Percentiles rank a stretch among this genome's conserved stretches.
phyloP scores from a whole-genome alignment of 1,140 invertebrate species.

The Temnothorax longispinosus region DNA sequence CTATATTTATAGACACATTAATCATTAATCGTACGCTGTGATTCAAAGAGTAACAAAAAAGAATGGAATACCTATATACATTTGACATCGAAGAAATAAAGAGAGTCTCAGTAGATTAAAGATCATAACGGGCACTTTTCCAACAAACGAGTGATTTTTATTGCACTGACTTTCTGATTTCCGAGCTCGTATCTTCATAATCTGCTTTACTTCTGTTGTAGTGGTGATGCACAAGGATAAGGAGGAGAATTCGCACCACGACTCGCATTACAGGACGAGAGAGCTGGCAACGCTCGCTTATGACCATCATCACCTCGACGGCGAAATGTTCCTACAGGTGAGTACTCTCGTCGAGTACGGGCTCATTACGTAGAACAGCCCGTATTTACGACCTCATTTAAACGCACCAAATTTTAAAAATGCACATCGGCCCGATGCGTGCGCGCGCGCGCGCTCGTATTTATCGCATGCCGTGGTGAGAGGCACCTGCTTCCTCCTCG shows the following conservation, averaged over 20 bases:
- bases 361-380: constrained; percentile 48
- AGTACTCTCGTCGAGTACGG: constrained; percentile 69
- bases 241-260: constrained; percentile 90
- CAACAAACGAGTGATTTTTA: constrained; percentile 7
- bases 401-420: constrained; percentile 49
- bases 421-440: constrained; percentile 1
- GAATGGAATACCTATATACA: not conserved
- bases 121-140: not conserved
- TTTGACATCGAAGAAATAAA: not conserved
- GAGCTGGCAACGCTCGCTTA: constrained; percentile 94
- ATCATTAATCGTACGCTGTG: not conserved
- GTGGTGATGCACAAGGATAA: constrained; percentile 97
- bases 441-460: not conserved
- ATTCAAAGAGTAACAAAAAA: not conserved
- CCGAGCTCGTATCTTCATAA: not conserved
- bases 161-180: not conserved
- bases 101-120: not conserved
- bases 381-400: constrained; percentile 55
- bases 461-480: constrained; percentile 27
- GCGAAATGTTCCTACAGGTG: constrained; percentile 98
- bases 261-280: constrained; percentile 90
- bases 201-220: constrained; percentile 87
- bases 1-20: not conserved
- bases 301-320: constrained; percentile 95
- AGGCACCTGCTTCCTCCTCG: constrained; percentile 51